Conservation (phyloP, 2,113 vertebrate genomes). For the Neofelis nebulosa region DNA sequence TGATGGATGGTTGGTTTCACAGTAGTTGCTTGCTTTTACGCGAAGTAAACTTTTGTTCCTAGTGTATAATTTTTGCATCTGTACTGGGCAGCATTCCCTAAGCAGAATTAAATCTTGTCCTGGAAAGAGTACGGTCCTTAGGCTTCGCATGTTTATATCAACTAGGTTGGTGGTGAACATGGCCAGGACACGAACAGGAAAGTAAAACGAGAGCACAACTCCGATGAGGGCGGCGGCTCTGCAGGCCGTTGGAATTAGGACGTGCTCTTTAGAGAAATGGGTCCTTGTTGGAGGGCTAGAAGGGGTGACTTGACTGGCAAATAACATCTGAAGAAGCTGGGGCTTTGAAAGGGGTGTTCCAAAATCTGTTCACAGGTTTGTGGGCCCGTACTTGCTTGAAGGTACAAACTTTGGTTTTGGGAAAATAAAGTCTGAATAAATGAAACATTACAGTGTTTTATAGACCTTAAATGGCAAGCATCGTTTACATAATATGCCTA, state of each 20-base stretch:
- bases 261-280: not conserved
- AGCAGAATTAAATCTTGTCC: not conserved
- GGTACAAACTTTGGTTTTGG: not conserved
- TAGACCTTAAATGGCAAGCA: not conserved
- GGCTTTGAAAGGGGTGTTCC: not conserved
- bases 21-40: not conserved
- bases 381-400: not conserved
- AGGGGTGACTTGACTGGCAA: not conserved
- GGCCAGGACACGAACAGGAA: not conserved
- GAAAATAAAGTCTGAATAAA: slow-evolving; percentile 8
- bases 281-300: not conserved
- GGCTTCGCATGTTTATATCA: not conserved
- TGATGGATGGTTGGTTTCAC: not conserved
- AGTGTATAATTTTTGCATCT: not conserved
- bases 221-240: not conserved
- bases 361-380: not conserved
- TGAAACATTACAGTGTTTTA: not conserved
- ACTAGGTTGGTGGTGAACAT: not conserved
- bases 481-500: not conserved
- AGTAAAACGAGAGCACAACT: not conserved
- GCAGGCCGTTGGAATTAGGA: not conserved
- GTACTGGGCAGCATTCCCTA: not conserved
- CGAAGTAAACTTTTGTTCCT: not conserved
- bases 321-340: not conserved
- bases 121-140: not conserved